Evolutionary conservation across 2,888 invertebrate genomes (phyloP).

Genomic region (Epirrhoe tristata): DNA sequence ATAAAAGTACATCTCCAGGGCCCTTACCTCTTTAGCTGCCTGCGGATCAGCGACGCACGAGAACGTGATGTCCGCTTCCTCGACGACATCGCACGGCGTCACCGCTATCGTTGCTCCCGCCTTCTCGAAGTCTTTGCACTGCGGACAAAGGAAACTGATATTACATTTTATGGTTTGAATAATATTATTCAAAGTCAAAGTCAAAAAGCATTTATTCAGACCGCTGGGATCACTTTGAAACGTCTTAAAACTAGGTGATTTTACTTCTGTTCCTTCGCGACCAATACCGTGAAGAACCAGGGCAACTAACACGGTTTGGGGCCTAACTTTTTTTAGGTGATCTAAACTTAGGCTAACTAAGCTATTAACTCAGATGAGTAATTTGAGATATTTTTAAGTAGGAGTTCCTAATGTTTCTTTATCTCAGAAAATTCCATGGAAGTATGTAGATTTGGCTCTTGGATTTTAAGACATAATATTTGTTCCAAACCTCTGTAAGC

Average conservation of each 20-base stretch:
- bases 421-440: too few relatives aligned
- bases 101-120: slow-evolving; percentile 94
- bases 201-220: too few relatives aligned
- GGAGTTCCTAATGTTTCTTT: neutral
- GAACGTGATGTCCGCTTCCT: slow-evolving; percentile 96
- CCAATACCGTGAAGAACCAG: too few relatives aligned
- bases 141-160: slow-evolving; percentile 58
- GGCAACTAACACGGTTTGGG: too few relatives aligned
- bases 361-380: too few relatives aligned
- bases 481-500: neutral
- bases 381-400: too few relatives aligned
- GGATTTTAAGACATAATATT: neutral
- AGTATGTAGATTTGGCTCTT: neutral
- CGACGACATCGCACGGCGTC: slow-evolving; percentile 97
- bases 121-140: slow-evolving; percentile 94
- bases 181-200: too few relatives aligned
- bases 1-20: neutral
- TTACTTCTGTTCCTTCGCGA: too few relatives aligned
- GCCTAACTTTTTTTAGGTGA: too few relatives aligned
- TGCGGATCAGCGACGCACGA: slow-evolving; percentile 97
- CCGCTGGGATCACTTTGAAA: too few relatives aligned
- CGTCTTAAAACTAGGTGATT: too few relatives aligned
- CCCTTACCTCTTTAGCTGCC: slow-evolving; percentile 95
- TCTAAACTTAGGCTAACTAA: too few relatives aligned
- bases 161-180: neutral